A percentile compares a stretch with the other conserved stretches of the same genome.
phyloP scores from a whole-genome alignment of 2,888 invertebrate species.

The Nebria salina region DNA sequence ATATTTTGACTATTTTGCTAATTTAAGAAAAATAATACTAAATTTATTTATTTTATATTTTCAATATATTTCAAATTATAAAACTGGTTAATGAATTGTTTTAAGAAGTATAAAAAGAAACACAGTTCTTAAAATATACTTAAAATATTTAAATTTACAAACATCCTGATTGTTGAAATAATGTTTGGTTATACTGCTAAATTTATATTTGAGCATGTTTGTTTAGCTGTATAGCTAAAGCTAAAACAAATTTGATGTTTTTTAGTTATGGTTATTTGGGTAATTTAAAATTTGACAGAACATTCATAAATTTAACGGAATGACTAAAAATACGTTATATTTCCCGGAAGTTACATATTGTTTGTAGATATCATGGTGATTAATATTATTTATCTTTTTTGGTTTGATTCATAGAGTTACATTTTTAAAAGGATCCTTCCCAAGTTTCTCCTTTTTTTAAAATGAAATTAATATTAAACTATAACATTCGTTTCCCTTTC shows the following conservation, averaged over 20 bases:
- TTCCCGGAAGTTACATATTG: not conserved
- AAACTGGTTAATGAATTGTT: not conserved
- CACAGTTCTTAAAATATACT: not conserved
- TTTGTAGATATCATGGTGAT: not conserved
- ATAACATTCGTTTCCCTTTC: no score
- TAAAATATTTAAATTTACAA: not conserved
- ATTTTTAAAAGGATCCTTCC: no score
- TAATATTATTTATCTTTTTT: not conserved
- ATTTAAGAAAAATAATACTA: no score
- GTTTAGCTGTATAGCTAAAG: not conserved
- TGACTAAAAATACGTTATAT: not conserved
- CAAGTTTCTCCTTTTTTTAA: no score
- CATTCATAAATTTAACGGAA: not conserved
- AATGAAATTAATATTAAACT: no score
- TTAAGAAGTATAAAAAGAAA: not conserved
- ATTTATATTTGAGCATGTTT: not conserved
- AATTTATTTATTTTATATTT: no score
- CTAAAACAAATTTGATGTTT: not conserved
- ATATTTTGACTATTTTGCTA: no score
- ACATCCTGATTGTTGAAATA: not conserved
- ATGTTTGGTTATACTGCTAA: not conserved
- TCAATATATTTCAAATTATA: no score
- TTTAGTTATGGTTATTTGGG: not conserved
- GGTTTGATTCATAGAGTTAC: not conserved
- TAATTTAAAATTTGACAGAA: not conserved